Evolutionary conservation across 2,888 invertebrate species (phyloP).

Genomic region (Onchidella celtica): DNA sequence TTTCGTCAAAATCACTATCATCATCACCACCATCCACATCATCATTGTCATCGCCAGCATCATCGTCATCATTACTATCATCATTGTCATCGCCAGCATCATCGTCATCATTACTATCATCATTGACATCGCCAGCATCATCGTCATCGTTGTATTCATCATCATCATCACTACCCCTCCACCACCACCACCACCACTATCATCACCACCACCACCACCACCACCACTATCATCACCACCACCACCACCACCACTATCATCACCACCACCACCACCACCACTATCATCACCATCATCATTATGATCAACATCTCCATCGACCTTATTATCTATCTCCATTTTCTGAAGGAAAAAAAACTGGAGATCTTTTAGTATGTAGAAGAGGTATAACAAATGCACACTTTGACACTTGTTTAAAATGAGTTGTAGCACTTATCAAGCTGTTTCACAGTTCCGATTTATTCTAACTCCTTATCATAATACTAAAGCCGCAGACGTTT

Average conservation of each 20-base stretch:
- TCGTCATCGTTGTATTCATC: no score
- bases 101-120: neutral
- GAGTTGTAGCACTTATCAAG: no score
- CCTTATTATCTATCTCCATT: no score
- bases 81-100: neutral
- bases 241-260: neutral
- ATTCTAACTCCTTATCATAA: no score
- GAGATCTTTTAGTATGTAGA: no score
- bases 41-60: neutral
- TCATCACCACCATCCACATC: neutral
- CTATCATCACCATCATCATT: slow-evolving; percentile 6
- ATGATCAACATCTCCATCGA: no score
- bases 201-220: neutral
- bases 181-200: neutral
- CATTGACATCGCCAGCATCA: neutral
- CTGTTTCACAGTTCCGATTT: no score
- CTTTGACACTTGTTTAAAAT: no score
- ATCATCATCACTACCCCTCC: neutral
- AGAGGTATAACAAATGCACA: no score
- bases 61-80: neutral
- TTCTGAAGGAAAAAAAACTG: no score
- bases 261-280: neutral
- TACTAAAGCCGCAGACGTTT: no score
- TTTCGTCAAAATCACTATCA: neutral
- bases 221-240: neutral